Evolutionary conservation across 2,113 vertebrate species (phyloP).

Genomic region (Pardalotus punctatus): DNA sequence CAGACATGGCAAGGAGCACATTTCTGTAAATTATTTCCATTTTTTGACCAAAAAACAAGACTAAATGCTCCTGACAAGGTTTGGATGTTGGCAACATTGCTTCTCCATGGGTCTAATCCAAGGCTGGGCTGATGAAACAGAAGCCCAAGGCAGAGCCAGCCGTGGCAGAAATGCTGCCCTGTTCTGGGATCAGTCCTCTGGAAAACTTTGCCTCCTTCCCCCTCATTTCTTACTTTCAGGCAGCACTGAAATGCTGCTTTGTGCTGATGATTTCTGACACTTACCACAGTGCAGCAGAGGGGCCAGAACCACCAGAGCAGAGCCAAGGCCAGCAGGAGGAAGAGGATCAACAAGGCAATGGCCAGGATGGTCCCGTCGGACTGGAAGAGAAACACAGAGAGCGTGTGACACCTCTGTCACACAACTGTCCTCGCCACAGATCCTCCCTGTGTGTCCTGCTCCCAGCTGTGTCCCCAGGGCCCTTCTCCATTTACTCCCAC

Average conservation of each 20-base stretch:
- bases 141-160: neutral
- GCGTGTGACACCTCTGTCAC: accelerated
- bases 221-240: neutral
- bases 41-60: too few species aligned
- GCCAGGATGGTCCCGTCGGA: conserved; percentile 96
- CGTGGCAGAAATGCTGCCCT: neutral
- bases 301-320: conserved; percentile 99
- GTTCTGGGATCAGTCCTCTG: neutral
- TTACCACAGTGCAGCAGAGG: conserved; percentile 98
- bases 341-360: conserved; percentile 90
- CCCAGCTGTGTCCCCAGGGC: neutral
- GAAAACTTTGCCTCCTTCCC: neutral
- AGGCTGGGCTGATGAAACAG: neutral
- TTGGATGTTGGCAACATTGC: neutral
- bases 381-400: conserved; percentile 71
- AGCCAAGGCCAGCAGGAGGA: conserved; percentile 86
- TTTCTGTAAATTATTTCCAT: neutral
- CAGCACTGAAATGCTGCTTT: neutral
- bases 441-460: neutral
- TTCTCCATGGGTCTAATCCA: neutral
- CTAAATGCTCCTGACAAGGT: neutral
- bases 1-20: accelerated
- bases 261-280: conserved; percentile 21
- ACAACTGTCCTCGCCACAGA: neutral
- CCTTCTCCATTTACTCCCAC: neutral